Evolutionary conservation across 2,113 vertebrate genomes (phyloP).

Genomic region (Otis tarda): DNA sequence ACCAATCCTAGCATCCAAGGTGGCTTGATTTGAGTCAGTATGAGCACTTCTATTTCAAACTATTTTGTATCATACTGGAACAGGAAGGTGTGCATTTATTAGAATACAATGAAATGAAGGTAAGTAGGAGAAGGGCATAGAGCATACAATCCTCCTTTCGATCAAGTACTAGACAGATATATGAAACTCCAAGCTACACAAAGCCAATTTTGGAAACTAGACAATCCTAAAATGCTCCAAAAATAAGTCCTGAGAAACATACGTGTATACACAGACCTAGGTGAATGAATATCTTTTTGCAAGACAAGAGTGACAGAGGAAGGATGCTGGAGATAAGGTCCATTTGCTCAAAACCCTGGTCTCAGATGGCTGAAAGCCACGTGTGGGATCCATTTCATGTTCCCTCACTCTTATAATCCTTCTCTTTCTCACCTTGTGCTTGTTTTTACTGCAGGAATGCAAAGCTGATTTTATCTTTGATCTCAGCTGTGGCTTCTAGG

Average conservation of each 20-base stretch:
- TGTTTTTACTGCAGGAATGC: background rate
- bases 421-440: background rate
- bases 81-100: background rate
- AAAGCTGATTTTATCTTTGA: background rate
- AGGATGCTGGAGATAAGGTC: background rate
- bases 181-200: background rate
- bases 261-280: background rate
- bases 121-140: background rate
- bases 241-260: background rate
- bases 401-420: background rate
- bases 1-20: background rate
- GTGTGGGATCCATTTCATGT: background rate
- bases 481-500: conserved; percentile 1
- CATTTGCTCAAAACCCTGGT: background rate
- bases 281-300: background rate
- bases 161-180: background rate
- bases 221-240: background rate
- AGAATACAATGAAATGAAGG: background rate
- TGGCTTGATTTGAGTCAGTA: background rate
- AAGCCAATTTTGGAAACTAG: background rate
- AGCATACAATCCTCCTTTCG: background rate
- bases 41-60: background rate
- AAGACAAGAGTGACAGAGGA: background rate
- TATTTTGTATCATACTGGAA: background rate
- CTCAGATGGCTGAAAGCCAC: background rate